Conservation (phyloP, 2,113 vertebrate species). For the Gila orcuttii region DNA sequence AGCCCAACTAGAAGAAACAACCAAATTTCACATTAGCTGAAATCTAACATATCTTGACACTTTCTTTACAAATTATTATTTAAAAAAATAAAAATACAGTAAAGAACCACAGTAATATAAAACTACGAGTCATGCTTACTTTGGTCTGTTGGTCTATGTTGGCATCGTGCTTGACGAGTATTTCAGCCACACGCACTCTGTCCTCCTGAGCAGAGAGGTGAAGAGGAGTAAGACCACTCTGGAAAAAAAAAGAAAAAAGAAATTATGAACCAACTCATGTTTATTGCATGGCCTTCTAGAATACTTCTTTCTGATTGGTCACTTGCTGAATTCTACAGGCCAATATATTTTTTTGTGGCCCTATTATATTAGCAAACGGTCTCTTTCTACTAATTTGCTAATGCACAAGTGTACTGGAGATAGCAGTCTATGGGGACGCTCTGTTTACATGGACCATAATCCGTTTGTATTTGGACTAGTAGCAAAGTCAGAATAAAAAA, state of each 20-base stretch:
- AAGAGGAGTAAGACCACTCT: constrained; percentile 91
- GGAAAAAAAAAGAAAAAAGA: constrained; percentile 11
- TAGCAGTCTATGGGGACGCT: too few species aligned
- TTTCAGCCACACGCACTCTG: constrained; percentile 87
- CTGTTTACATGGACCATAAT: too few species aligned
- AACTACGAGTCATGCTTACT: constrained; percentile 67
- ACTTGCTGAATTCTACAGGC: neutral
- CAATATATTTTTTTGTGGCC: neutral
- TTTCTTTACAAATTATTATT: neutral
- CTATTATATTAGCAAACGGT: neutral
- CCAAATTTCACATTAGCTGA: constrained; percentile 3
- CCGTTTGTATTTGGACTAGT: too few species aligned
- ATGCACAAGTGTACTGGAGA: too few species aligned
- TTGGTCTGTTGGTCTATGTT: constrained; percentile 94
- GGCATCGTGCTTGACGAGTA: constrained; percentile 85
- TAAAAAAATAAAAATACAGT: neutral
- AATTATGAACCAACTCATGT: neutral
- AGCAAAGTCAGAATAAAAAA: too few species aligned
- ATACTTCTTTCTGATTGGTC: neutral
- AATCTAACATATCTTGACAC: neutral
- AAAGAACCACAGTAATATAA: neutral
- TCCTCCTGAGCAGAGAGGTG: constrained; percentile 96
- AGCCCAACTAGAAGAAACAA: constrained; percentile 83
- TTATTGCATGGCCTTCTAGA: neutral
- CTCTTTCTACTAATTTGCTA: too few species aligned